Percentiles rank a stretch among this genome's conserved stretches.
phyloP scores from a whole-genome alignment of 2,888 invertebrate species.

The Tholera decimalis region DNA sequence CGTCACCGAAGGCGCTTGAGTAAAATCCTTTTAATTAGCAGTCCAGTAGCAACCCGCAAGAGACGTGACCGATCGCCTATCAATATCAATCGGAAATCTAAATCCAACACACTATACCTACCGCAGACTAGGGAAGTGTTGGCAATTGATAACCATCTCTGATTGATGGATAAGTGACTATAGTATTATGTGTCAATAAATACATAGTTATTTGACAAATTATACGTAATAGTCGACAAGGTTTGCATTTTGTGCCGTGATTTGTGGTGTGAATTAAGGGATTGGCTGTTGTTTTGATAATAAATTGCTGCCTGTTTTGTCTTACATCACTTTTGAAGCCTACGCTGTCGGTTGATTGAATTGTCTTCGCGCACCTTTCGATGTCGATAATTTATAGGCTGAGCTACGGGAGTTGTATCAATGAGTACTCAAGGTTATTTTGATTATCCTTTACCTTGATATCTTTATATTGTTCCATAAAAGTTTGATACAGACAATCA shows the following conservation, averaged over 20 bases:
- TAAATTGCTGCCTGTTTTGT: slow-evolving; percentile 20
- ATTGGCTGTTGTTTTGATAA: slow-evolving; percentile 27
- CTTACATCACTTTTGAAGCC: slow-evolving; percentile 38
- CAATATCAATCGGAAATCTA: slow-evolving; percentile 84
- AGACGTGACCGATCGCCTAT: slow-evolving; percentile 87
- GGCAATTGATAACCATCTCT: slow-evolving; percentile 54
- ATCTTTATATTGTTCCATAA: not conserved
- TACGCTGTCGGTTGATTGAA: slow-evolving; percentile 37
- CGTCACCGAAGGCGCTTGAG: slow-evolving; percentile 84
- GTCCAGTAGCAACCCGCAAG: slow-evolving; percentile 68
- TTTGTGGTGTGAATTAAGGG: slow-evolving; percentile 51
- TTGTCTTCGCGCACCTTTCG: slow-evolving; percentile 16
- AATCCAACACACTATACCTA: slow-evolving; percentile 82
- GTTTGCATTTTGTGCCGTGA: slow-evolving; percentile 52
- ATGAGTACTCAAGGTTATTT: not conserved
- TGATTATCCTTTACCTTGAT: not conserved
- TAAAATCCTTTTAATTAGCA: slow-evolving; percentile 79
- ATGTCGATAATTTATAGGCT: slow-evolving; percentile 8
- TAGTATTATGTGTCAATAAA: slow-evolving; percentile 55
- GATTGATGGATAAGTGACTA: slow-evolving; percentile 55
- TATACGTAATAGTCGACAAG: slow-evolving; percentile 52
- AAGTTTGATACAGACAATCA: too few relatives aligned
- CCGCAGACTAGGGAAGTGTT: slow-evolving; percentile 79
- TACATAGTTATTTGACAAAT: slow-evolving; percentile 61
- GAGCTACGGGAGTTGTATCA: slow-evolving; percentile 8